Evolutionary conservation across 2,797 vertebrate species (phyloP), one percentile per base, ranked within the genome.

Genomic region (Columba guinea): DNA sequence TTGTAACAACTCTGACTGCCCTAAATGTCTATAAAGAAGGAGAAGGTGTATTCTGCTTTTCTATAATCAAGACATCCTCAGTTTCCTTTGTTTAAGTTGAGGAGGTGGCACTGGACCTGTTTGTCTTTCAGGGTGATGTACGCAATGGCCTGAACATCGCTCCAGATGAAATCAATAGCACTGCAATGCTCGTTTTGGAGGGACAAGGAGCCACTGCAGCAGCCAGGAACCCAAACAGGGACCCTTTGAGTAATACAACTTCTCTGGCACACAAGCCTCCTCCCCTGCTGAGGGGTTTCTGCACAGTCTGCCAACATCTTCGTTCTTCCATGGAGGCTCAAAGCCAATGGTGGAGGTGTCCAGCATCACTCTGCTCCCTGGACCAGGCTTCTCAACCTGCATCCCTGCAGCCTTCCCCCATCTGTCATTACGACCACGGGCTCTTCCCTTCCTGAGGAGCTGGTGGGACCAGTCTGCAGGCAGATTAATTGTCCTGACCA

Each of bases 381-480:
- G 30, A 69, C 30, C 35, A n/a, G 13, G 21, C 64, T 59, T 39
- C 60, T 89, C 41, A 69, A 5, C n/a, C 11, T 37, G 51, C 19
- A 68, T 5, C 16, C 24, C 34, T 59, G n/a, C 62, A 67, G 53
- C 65, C 18, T 49, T 44, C 12, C 28, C 26, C 21, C 11, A 19
- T 0, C 3, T 34, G 28, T 35, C 34, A 49, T 46, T 68, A 41
- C 1, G 10, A 35, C 24, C 37, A 39, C 0, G 2, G 58, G 18
- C 46, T 73, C 74, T 60, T 65, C 51, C 32, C 21, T 69, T 81
- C 60, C 55, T 5, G 27, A 87, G 46, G 19, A 35, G 9, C 20
- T 55, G 34, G 9, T 62, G 17, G 52, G 37, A 78, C 58, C 17
- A 65, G 35, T 18, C 55, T 86, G 55, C 32, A 88, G 65, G 53